Base-by-base conservation (phyloP, 2,797 vertebrate species). In the Mormyrops attenuatus region DNA sequence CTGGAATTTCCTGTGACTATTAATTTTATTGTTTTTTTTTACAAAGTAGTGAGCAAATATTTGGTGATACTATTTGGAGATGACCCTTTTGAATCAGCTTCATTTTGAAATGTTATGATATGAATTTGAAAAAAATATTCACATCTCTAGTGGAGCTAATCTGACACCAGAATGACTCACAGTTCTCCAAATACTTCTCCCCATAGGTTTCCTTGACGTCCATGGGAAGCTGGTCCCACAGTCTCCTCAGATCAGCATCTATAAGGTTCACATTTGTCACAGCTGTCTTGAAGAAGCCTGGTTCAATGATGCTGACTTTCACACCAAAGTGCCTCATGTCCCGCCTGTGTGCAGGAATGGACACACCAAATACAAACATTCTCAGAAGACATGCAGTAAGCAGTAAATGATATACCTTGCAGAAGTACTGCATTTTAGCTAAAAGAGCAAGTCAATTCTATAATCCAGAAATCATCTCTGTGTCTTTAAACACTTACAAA, bases 281-380 rank as follows among this genome's bases (percentile, higher is more conserved):
- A 50, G 41, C 93, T 0, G 95, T 96, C 91, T 95, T 96, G 94
- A 97, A 97, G 94, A 96, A 97, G 66, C 95, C 93, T 0, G 96
- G 96, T 91, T 97, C 95, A 7, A 96, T 95, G 87, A 97, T 94
- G 92, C 96, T 96, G 90, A 97, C 96, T 93, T 96, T 96, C 90
- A 97, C 90, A 86, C 95, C 96, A 92, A 97, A 97, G 89, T 93
- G 92, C 9, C 90, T 85, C 95, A 97, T 96, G 52, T 97, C 93
- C 91, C 87, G 93, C 93, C 97, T 98, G 90, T 53, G 91, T 90
- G 84, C 9, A 88, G 34, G 1, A 89, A 85, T 90, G 63, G 22
- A 91, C 17, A 86, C 1, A 90, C 2, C 30, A 57, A 6, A 2
- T 1, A 20, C 26, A 20, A 30, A 53, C 47, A 5, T 85, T 85